Base-by-base conservation (phyloP, 2,113 vertebrate species). In the Phylloscopus trochilus region DNA sequence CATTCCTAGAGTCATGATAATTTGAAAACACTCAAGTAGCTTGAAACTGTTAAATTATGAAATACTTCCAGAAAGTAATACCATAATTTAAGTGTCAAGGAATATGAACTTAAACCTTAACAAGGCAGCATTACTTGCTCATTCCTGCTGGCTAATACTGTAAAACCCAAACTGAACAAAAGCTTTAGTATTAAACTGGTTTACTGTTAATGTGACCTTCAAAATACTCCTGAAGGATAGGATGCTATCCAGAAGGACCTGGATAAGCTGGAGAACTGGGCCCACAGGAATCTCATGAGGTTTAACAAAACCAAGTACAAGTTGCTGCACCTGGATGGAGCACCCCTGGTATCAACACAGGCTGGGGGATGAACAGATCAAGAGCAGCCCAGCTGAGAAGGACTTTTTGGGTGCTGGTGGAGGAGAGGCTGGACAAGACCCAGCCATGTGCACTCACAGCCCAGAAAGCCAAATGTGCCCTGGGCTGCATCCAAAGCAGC, bases 61-160 rank as follows among this genome's bases (percentile, higher is more conserved):
- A 95, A 90, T 67, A 95, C 28, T 47, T 95, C 46, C 44, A 73
- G 58, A 87, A 96, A 82, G n/a, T 81, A 96, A 95, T 33, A 97
- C 75, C 26, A 2, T 74, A 62, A 88, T 77, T 86, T 77, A 80
- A 66, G 39, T 39, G 62, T 90, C 82, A 95, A 94, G 82, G 63
- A 95, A 89, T 46, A 91, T 23, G 43, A 90, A 92, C 64, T 92
- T 86, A 59, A 94, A 95, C 68, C 81, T 86, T 83, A 82, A 92
- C 51, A 74, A 96, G 92, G 95, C 96, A 96, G 95, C 94, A 68
- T 77, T 74, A 81, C 51, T 87, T 68, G 49, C 51, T 95, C 60
- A 43, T 26, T 79, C 46, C 37, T 89, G 26, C 47, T 94, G 73
- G 49, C 39, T 95, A 97, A 93, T 84, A 95, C 94, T 93, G 86